phyloP scores from a whole-genome alignment of 2,888 invertebrate genomes.

The Uropetala carovei region DNA sequence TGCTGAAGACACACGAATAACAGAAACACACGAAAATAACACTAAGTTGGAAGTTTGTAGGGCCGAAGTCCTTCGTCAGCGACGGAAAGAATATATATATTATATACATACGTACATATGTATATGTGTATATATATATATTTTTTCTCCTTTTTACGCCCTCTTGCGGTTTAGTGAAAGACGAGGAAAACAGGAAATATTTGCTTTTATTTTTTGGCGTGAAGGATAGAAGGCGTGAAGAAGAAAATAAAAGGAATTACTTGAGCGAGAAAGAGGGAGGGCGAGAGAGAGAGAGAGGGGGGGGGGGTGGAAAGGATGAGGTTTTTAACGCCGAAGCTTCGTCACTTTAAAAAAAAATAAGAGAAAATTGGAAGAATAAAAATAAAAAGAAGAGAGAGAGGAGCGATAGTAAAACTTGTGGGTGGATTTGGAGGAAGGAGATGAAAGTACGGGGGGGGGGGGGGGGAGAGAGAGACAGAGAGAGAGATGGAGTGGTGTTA shows the following conservation, averaged over 20 bases:
- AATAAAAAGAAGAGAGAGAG: neutral
- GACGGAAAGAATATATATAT: no score
- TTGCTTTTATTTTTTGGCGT: neutral
- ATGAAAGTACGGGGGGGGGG: neutral
- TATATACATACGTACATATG: no score
- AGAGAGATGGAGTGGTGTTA: neutral
- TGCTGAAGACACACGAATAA: no score
- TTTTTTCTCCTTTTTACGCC: neutral
- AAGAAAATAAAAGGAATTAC: constrained; percentile 24
- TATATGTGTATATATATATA: no score
- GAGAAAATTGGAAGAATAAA: constrained; percentile 56
- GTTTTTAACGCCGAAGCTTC: constrained; percentile 43
- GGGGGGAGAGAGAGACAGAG: neutral
- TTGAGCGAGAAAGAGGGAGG: neutral
- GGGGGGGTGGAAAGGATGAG: neutral
- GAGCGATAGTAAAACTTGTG: constrained; percentile 48
- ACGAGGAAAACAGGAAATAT: neutral
- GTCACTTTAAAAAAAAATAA: constrained; percentile 53
- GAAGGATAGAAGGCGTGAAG: neutral
- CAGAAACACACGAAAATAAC: no score
- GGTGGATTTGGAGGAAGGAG: neutral
- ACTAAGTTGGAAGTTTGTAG: no score
- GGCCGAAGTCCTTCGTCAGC: no score
- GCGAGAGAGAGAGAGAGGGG: neutral
- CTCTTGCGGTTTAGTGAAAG: constrained; percentile 2